Percentiles rank a stretch among this genome's conserved stretches.
These are phyloP conservation scores for Siniperca knerii DNA, from an alignment of 2,113 vertebrate species.

Conservation along the genomic window DNA sequence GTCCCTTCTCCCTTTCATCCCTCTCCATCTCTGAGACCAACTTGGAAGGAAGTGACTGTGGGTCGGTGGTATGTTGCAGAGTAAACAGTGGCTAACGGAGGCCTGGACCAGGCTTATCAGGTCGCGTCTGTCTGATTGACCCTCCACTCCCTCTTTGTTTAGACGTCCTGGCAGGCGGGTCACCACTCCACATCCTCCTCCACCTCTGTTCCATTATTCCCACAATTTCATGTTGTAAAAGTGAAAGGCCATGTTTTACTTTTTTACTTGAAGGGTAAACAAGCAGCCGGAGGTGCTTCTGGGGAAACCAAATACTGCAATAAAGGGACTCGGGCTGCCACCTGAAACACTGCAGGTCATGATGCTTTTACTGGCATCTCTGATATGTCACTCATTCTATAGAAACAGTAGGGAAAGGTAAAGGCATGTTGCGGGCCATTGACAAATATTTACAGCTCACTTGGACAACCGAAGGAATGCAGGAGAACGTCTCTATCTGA, in stretches of 20 bases:
- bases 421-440: conserved; percentile 58
- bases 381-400: conserved; percentile 42
- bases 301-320: conserved; percentile 74
- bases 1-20: conserved; percentile 44
- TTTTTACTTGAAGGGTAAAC: conserved; percentile 79
- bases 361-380: conserved; percentile 57
- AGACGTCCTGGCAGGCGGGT: conserved; percentile 78
- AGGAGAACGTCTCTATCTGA: conserved; percentile 65
- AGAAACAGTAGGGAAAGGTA: conserved; percentile 62
- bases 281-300: conserved; percentile 69
- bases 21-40: conserved; percentile 43
- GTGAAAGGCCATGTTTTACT: conserved; percentile 84
- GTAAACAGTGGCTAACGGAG: conserved; percentile 78
- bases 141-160: conserved; percentile 81
- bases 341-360: conserved; percentile 63
- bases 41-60: conserved; percentile 78
- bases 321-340: conserved; percentile 52
- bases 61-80: conserved; percentile 78
- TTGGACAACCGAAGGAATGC: conserved; percentile 74
- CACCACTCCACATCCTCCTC: conserved; percentile 79
- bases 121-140: conserved; percentile 75
- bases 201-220: conserved; percentile 74
- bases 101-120: conserved; percentile 78
- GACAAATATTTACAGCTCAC: conserved; percentile 78
- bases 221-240: conserved; percentile 83